Percentiles rank a stretch among this genome's conserved stretches.
phyloP scores from a whole-genome alignment of 2,888 invertebrate genomes.

The Ophion ellenae region DNA sequence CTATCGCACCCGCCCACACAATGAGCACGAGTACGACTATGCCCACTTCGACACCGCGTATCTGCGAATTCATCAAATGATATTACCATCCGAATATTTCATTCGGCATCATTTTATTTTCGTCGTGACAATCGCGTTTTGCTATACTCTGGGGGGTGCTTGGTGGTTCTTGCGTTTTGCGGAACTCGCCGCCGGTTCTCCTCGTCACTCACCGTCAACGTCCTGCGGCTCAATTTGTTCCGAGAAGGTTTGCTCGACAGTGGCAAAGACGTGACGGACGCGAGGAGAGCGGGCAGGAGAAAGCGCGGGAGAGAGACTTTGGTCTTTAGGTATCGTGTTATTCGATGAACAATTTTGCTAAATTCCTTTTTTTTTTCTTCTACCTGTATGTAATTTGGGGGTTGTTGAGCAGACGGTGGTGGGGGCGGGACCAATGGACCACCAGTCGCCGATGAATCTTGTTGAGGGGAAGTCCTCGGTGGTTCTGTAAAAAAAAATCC shows the following conservation, averaged over 20 bases:
- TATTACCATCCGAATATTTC: neutral
- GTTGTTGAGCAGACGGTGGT: slow-evolving; percentile 79
- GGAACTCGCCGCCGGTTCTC: no score
- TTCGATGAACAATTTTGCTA: neutral
- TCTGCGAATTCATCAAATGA: slow-evolving; percentile 84
- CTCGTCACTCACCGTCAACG: no score
- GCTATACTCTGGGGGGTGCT: no score
- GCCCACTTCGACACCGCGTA: slow-evolving; percentile 95
- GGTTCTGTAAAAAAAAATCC: slow-evolving; percentile 86
- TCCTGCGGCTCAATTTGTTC: no score
- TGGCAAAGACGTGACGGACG: no score
- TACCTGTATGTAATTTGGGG: slow-evolving; percentile 82
- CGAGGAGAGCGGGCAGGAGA: no score
- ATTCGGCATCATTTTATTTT: neutral
- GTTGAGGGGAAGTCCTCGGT: slow-evolving; percentile 91
- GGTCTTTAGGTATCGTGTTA: neutral
- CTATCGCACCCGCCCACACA: slow-evolving; percentile 95
- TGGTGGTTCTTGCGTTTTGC: no score
- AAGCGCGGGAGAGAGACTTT: no score
- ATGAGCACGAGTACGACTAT: slow-evolving; percentile 94
- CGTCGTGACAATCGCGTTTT: no score
- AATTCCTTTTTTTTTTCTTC: neutral
- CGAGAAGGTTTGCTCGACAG: no score
- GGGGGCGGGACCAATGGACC: slow-evolving; percentile 83
- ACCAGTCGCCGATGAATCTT: slow-evolving; percentile 87